Conservation (phyloP, 2,888 invertebrate species). For the Phaedon cochleariae region DNA sequence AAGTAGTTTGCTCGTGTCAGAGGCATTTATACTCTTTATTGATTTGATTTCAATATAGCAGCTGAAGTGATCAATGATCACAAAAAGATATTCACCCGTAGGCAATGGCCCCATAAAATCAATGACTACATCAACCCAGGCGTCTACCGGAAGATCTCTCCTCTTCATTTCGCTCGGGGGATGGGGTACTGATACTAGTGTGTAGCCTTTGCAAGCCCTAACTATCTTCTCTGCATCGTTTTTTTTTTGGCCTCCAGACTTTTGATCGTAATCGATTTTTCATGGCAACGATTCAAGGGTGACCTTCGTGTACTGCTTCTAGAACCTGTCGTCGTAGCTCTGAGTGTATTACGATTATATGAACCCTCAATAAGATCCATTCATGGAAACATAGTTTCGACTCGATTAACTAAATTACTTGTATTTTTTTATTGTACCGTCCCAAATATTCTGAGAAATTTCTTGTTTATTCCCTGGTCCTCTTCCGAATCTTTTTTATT, state of each 20-base stretch:
- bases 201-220: conserved; percentile 37
- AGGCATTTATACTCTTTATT: no score
- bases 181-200: conserved; percentile 32
- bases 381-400: conserved; percentile 47
- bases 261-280: conserved; percentile 52
- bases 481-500: not conserved
- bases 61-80: no score
- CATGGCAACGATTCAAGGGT: no score
- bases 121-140: no score
- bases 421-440: not conserved
- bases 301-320: conserved; percentile 50
- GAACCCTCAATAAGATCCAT: conserved; percentile 33
- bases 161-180: conserved; percentile 36
- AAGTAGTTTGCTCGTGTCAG: no score
- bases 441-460: not conserved
- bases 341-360: conserved; percentile 26
- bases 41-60: no score
- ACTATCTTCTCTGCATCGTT: conserved; percentile 40
- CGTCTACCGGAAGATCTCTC: conserved; percentile 33
- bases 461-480: not conserved
- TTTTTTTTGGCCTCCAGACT: conserved; percentile 52
- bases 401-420: conserved; percentile 41
- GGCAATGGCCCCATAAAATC: no score
- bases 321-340: conserved; percentile 29
- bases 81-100: no score